Evolutionary conservation across 2,888 invertebrate species (phyloP), one percentile per base, ranked within the genome.

Genomic region (Meandrusa payeni): DNA sequence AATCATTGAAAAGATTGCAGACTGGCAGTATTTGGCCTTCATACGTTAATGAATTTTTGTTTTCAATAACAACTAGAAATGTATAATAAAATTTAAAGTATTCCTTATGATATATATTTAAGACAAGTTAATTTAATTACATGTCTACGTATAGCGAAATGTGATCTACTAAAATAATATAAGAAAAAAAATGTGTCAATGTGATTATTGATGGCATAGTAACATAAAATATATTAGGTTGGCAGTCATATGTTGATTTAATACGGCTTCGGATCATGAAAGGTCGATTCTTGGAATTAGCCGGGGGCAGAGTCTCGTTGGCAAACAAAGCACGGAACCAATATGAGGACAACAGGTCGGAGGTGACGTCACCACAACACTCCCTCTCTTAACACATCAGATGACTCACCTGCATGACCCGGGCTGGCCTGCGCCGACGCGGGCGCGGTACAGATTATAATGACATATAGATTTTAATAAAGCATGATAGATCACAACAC

Each of bases 281-380:
- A 54, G 57, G 56, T 50, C 54, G 55, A 48, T 72, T 69, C 66
- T 62, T 47, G 57, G 69, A 68, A 68, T 47, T 36, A 34, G 29
- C 31, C 28, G 52, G 52, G 52, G 58, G 56, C 53, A 54, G 55
- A 54, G 55, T 55, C 54, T 54, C 50, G 33, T 48, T 52, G 41
- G 45, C 53, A 56, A 59, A 54, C 51, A 54, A 55, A 48, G 43
- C 50, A 50, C 52, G 52, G 47, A 51, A 53, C 56, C 59, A 55
- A 54, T 60, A 53, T 54, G 54, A 57, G 52, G 53, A 51, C 46
- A 50, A 40, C 47, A 48, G 48, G 48, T 51, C 51, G 48, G 47
- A 29, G 53, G 22, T 69, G 66, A 68, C 67, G 66, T 68, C 64
- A 69, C 46, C 44, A 51, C 51, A 48, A 48, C 48, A 51, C 44